Evolutionary conservation across 2,797 vertebrate genomes (phyloP).

Genomic region (Muscicapa comitata): DNA sequence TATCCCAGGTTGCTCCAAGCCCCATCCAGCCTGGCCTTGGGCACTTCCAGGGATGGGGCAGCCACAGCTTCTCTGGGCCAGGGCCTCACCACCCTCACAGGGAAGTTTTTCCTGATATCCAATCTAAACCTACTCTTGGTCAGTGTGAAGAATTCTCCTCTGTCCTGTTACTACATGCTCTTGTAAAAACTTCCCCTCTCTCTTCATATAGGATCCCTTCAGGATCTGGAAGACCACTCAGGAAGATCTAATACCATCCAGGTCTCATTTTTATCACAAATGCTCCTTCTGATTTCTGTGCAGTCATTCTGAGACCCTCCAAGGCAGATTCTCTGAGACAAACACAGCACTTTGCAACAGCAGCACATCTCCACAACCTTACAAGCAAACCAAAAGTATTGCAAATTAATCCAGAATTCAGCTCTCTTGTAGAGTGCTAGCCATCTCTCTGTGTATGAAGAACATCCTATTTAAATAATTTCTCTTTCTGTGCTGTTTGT

Average conservation of each 20-base stretch:
- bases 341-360: rapidly evolving
- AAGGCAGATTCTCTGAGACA: not conserved
- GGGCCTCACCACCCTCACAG: not conserved
- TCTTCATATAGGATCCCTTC: not conserved
- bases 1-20: not conserved
- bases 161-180: not conserved
- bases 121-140: not conserved
- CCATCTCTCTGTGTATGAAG: not conserved
- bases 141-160: not conserved
- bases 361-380: not conserved
- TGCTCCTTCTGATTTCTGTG: not conserved
- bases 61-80: not conserved
- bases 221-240: not conserved
- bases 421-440: not conserved
- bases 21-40: rapidly evolving
- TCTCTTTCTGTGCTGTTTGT: not conserved
- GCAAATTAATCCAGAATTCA: not conserved
- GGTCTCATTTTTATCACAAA: not conserved
- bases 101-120: not conserved
- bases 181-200: not conserved
- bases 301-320: not conserved
- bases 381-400: not conserved
- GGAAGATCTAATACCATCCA: not conserved
- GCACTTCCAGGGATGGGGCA: not conserved
- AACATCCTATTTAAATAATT: not conserved